Evolutionary conservation across 2,113 vertebrate genomes (phyloP), one percentile per base, ranked within the genome.

Genomic region (Polyodon spathula): DNA sequence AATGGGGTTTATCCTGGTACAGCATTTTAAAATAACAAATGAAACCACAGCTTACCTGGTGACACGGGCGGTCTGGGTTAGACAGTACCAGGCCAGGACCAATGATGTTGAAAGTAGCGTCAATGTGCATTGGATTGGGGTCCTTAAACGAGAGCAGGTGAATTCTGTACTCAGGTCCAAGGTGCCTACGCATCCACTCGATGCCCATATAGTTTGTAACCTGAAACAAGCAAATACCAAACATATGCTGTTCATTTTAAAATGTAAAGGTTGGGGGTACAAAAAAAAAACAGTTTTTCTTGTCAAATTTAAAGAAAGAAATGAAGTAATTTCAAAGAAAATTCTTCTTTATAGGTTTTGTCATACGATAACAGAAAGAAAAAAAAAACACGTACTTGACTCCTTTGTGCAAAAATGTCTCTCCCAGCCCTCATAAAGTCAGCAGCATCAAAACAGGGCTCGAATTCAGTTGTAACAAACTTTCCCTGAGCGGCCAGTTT

Each of bases 61-160:
- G 80, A 75, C 96, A 99, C 0, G 96, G 96, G 8, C 96, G 88
- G 61, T 99, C 95, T 39, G 96, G 96, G 70, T 99, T 99, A 43
- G 95, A 97, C 40, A 99, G 84, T 57, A 98, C 96, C 56, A 98
- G 82, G 6, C 95, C 95, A 0, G 96, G 96, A 7, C 96, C 96
- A 15, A 99, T 97, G 71, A 98, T 97, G 70, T 97, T 99, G 67
- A 99, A 97, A 14, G 96, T 99, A 54, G 95, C 96, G 60, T 99
- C 96, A 7, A 99, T 98, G 67, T 99, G 95, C 95, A 97, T 98
- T 1, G 96, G 96, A 66, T 99, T 99, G 0, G 96, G 96, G 59
- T 98, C 95, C 73, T 90, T 93, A 71, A 99, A 99, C 10, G 95
- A 95, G 73, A 99, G 78, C 37, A 90, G 75, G 44, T 97, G 96